phyloP scores from a whole-genome alignment of 2,797 vertebrate species.

The Lycodopsis pacificus region DNA sequence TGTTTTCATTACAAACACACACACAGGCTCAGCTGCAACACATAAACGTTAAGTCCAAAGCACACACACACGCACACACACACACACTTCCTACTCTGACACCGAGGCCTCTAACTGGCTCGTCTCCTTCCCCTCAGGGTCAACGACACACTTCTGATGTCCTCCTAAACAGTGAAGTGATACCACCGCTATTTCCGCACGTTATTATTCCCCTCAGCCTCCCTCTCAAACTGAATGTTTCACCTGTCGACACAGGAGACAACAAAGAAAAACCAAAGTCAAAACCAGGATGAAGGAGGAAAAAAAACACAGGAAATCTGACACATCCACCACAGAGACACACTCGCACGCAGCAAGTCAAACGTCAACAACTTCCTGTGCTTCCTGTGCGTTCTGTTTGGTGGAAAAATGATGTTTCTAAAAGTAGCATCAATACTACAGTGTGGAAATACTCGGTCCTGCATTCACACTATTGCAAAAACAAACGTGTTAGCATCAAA shows the following conservation, averaged over 20 bases:
- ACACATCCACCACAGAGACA: neutral
- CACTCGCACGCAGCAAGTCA: slow-evolving; percentile 28
- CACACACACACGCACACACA: neutral
- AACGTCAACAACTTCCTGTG: slow-evolving; percentile 75
- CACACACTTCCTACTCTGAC: slow-evolving; percentile 12
- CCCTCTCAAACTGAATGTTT: neutral
- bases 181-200: slow-evolving; percentile 10
- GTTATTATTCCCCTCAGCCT: slow-evolving; percentile 20
- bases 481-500: neutral
- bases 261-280: slow-evolving; percentile 16
- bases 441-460: neutral
- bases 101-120: slow-evolving; percentile 8
- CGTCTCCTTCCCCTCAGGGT: slow-evolving; percentile 17
- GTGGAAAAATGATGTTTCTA: neutral
- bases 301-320: slow-evolving; percentile 15
- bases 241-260: slow-evolving; percentile 22
- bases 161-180: slow-evolving; percentile 21
- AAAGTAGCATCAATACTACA: neutral
- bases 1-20: slow-evolving; percentile 55
- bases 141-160: slow-evolving; percentile 48
- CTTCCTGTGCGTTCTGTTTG: slow-evolving; percentile 18
- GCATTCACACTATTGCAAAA: neutral
- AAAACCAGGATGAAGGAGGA: neutral
- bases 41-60: too few relatives aligned
- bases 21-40: neutral